These are phyloP conservation scores for Bembecia ichneumoniformis DNA, from an alignment of 2,888 invertebrate species.

Conservation along the genomic window DNA sequence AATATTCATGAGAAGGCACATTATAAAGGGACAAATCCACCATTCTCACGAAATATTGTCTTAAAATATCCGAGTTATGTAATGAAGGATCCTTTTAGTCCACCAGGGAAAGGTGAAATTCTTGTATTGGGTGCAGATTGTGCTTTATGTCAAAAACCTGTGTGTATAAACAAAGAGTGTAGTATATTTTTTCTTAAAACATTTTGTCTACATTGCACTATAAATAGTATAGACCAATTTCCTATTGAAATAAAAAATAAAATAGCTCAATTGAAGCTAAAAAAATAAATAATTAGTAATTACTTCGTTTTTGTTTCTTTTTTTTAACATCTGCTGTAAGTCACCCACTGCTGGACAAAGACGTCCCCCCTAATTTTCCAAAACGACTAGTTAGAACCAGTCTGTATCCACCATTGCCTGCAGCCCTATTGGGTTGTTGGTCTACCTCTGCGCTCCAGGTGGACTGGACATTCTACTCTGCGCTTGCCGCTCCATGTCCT, in stretches of 20 bases:
- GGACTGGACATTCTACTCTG: too few species aligned
- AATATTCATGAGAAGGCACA: constrained; percentile 78
- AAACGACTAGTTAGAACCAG: too few species aligned
- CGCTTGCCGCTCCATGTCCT: too few species aligned
- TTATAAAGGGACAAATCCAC: constrained; percentile 82
- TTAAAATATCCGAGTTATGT: constrained; percentile 83
- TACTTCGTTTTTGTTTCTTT: background rate
- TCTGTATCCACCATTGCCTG: too few species aligned
- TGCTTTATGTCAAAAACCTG: constrained; percentile 74
- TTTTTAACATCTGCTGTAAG: background rate
- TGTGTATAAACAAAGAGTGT: constrained; percentile 82
- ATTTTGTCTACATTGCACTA: constrained; percentile 82
- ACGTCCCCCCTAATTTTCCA: too few species aligned
- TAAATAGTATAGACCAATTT: constrained; percentile 70
- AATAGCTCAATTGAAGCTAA: constrained; percentile 51
- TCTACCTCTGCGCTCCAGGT: too few species aligned
- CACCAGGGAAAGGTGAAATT: constrained; percentile 81
- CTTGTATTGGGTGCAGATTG: constrained; percentile 85
- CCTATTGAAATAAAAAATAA: constrained; percentile 79
- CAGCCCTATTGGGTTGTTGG: too few species aligned
- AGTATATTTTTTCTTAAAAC: constrained; percentile 84
- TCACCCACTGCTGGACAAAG: too few species aligned
- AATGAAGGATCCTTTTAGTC: constrained; percentile 88
- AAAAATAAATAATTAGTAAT: constrained; percentile 22
- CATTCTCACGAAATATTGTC: constrained; percentile 77